Conservation (phyloP, 2,888 invertebrate genomes). For the Masnerella sp. region DNA sequence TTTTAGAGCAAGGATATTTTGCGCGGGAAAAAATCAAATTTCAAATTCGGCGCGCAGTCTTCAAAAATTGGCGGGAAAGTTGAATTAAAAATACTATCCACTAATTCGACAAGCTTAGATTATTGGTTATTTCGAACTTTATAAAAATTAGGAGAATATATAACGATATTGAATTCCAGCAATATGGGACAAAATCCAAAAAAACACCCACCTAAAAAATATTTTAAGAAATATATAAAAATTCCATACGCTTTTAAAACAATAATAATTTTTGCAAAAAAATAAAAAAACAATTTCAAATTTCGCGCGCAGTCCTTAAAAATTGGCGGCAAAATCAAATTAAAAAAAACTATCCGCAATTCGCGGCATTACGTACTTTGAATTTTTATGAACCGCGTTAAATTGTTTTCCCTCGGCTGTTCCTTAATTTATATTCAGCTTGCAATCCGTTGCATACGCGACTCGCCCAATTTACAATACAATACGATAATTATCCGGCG, state of each 20-base stretch:
- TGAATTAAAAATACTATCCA: slow-evolving; percentile 43
- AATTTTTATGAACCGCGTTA: slow-evolving; percentile 55
- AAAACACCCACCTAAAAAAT: too few relatives aligned
- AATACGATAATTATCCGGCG: slow-evolving; percentile 47
- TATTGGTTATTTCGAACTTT: slow-evolving; percentile 54
- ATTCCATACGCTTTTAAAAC: neutral
- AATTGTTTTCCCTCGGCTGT: slow-evolving; percentile 50
- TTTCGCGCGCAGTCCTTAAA: neutral
- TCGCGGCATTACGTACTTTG: slow-evolving; percentile 50
- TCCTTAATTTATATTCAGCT: slow-evolving; percentile 55
- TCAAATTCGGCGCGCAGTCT: neutral
- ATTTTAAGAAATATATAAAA: too few relatives aligned
- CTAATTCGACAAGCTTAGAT: slow-evolving; percentile 44
- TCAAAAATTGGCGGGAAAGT: slow-evolving; percentile 7
- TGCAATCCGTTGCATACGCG: slow-evolving; percentile 34
- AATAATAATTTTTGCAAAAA: neutral
- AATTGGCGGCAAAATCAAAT: slow-evolving; percentile 21
- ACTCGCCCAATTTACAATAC: slow-evolving; percentile 46
- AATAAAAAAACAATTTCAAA: neutral
- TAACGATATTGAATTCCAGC: slow-evolving; percentile 22
- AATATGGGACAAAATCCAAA: slow-evolving; percentile 3
- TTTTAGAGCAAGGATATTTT: neutral
- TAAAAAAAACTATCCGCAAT: slow-evolving; percentile 32
- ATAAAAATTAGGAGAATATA: slow-evolving; percentile 45
- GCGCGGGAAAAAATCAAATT: neutral